Evolutionary conservation across 37 sponge, comb jelly and placozoan genomes (phyloP), one percentile per base, ranked within the genome.

Genomic region (Diacarnus erythraeanus): DNA sequence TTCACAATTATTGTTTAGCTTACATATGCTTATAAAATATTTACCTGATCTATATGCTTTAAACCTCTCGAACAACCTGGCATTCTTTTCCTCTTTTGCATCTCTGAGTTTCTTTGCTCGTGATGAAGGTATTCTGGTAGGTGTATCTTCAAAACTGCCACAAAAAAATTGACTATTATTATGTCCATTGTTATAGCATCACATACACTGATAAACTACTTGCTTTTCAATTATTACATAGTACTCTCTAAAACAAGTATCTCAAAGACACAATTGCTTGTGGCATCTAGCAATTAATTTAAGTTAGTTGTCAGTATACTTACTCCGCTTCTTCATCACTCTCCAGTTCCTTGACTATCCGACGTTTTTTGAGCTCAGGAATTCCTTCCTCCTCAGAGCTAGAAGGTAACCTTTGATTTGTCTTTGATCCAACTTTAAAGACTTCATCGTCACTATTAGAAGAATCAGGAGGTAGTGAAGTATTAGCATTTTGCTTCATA

Each of bases 251-350:
- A n/a, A n/a, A n/a, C n/a, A n/a, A n/a, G n/a, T n/a, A n/a, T n/a
- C n/a, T n/a, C n/a, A n/a, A n/a, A n/a, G n/a, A n/a, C n/a, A n/a
- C n/a, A n/a, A n/a, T n/a, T n/a, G n/a, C n/a, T n/a, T n/a, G n/a
- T n/a, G n/a, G n/a, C n/a, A n/a, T n/a, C n/a, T n/a, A n/a, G n/a
- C n/a, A n/a, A n/a, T n/a, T n/a, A n/a, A n/a, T n/a, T n/a, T n/a
- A n/a, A n/a, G n/a, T n/a, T n/a, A n/a, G n/a, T 25, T 23, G 31
- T 8, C 5, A 29, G 34, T 33, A 51, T 27, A 40, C 35, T 47
- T 67, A 68, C 79, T 66, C 33, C 1, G 68, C 68, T 8, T 79
- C 79, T 31, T 79, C 79, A 47, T 79, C 79, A 79, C 79, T 68
- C 38, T 67, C 68, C 18, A 6, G 20, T 35, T 66, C 9, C 25